Percentiles rank a stretch among this genome's conserved stretches.
Evolutionary conservation across 2,888 invertebrate species (phyloP).

Genomic region (Hymenopus coronatus): DNA sequence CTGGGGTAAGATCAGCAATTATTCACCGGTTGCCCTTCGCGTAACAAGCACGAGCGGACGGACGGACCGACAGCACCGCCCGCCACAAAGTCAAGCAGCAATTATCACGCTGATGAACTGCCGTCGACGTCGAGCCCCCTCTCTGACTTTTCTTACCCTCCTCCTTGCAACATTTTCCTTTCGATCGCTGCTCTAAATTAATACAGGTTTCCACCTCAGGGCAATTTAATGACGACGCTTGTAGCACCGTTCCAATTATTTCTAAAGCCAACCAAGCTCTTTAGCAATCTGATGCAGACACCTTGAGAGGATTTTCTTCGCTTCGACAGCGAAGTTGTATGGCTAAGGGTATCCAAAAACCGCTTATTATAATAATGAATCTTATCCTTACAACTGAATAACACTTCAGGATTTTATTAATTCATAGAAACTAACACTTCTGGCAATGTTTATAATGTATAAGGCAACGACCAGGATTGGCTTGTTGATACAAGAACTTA

Average conservation of each 20-base stretch:
- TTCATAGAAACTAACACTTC: neutral
- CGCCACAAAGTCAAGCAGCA: neutral
- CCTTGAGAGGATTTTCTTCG: neutral
- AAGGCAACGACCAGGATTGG: no score
- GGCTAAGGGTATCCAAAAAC: neutral
- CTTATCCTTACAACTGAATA: neutral
- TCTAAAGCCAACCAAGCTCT: neutral
- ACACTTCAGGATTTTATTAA: neutral
- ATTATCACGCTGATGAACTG: neutral
- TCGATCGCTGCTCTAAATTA: neutral
- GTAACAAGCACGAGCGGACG: neutral
- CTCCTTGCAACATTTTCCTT: neutral
- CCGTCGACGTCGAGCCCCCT: no score
- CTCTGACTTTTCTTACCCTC: neutral
- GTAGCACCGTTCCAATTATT: neutral
- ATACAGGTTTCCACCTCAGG: neutral
- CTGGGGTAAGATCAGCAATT: no score
- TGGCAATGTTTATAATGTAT: no score
- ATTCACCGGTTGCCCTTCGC: no score
- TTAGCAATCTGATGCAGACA: neutral
- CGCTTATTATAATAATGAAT: neutral
- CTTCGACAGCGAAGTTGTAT: no score
- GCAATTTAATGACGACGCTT: neutral
- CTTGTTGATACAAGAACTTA: no score
- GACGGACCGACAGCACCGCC: no score